Percentiles rank a stretch among this genome's conserved stretches.
Evolutionary conservation across 2,113 vertebrate species (phyloP).

Genomic region (Perca flavescens): DNA sequence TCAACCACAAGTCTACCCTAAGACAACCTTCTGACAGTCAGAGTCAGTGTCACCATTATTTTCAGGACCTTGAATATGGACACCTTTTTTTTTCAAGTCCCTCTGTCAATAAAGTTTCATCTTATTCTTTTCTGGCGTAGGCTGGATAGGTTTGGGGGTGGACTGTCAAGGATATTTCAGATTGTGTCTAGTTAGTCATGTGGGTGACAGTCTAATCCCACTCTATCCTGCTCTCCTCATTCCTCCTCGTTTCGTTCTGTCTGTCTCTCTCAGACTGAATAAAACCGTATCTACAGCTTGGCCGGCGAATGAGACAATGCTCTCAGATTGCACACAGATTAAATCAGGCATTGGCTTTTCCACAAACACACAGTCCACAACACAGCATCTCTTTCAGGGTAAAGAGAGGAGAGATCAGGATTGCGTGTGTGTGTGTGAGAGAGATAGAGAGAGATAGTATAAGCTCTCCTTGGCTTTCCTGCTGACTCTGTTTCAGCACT

Average conservation of each 20-base stretch:
- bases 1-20: neutral
- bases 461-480: constrained; percentile 44
- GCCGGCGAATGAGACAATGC: constrained; percentile 47
- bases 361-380: constrained; percentile 44
- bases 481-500: constrained; percentile 60
- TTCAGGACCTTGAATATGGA: constrained; percentile 1
- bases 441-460: constrained; percentile 4
- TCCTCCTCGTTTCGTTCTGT: constrained; percentile 28
- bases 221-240: constrained; percentile 46
- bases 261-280: constrained; percentile 17
- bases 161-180: constrained; percentile 48
- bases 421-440: constrained; percentile 10
- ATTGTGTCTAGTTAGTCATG: constrained; percentile 54
- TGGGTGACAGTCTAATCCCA: constrained; percentile 60
- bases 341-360: constrained; percentile 56
- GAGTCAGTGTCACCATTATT: constrained; percentile 16
- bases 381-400: constrained; percentile 49
- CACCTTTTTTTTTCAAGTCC: constrained; percentile 6
- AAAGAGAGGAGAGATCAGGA: constrained; percentile 19
- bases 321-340: constrained; percentile 58
- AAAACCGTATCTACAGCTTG: constrained; percentile 10
- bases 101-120: constrained; percentile 43
- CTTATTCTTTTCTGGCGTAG: constrained; percentile 14
- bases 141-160: constrained; percentile 29
- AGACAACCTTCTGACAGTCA: neutral